A percentile compares a stretch with the other conserved stretches of the same genome.
These are phyloP conservation scores for Acyrthosiphon pisum DNA, from an alignment of 1,140 invertebrate species.

Conservation along the genomic window DNA sequence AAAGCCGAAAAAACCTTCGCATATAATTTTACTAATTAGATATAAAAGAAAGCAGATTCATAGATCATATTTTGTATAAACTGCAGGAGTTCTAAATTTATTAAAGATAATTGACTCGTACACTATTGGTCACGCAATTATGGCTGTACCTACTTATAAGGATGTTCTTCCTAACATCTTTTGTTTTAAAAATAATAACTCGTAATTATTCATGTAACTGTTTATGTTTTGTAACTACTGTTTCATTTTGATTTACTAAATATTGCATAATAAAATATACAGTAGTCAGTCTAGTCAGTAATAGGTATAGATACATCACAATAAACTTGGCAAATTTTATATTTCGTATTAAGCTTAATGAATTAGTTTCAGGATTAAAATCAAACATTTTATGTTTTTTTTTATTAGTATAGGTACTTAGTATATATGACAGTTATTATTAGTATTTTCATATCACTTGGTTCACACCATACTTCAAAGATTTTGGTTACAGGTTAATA, in stretches of 20 bases:
- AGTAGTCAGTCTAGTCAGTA: background rate
- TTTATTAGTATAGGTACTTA: background rate
- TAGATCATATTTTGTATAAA: background rate
- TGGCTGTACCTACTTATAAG: background rate
- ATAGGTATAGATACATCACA: background rate
- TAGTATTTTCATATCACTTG: background rate
- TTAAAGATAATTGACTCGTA: slow-evolving; percentile 2
- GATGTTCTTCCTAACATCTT: background rate
- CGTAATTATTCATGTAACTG: background rate
- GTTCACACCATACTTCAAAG: background rate
- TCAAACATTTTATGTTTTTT: background rate
- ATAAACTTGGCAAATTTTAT: background rate
- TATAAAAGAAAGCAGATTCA: background rate
- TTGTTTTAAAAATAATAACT: slow-evolving; percentile 29
- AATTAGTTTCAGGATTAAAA: background rate
- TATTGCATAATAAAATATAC: background rate
- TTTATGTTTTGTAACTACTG: slow-evolving; percentile 20
- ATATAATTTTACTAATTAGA: background rate
- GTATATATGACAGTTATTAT: background rate
- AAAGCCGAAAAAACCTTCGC: background rate
- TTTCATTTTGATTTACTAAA: background rate
- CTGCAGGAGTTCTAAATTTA: background rate
- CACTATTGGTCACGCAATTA: slow-evolving; percentile 17
- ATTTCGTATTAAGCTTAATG: background rate
- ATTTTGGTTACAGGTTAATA: background rate